Percentiles rank a stretch among this genome's conserved stretches.
These are phyloP conservation scores for Caenorhabditis briggsae DNA, from an alignment of 1,140 invertebrate genomes.

Conservation along the genomic window DNA sequence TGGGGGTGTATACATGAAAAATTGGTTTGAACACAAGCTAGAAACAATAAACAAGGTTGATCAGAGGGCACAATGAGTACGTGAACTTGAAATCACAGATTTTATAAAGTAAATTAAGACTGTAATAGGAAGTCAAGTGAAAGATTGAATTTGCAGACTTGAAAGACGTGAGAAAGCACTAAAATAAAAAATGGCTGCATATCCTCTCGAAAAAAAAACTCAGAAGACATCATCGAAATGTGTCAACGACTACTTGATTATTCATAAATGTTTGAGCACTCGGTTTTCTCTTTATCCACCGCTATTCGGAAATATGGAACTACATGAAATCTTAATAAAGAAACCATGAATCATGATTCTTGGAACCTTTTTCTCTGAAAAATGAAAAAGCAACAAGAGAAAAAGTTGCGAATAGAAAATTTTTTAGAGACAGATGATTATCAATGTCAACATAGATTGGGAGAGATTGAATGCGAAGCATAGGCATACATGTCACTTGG, in stretches of 20 bases:
- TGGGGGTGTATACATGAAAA: no score
- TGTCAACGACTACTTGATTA: conserved; percentile 45
- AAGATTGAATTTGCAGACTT: neutral
- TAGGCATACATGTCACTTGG: conserved; percentile 2
- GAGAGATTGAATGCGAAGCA: neutral
- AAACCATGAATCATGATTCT: no score
- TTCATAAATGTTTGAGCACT: conserved; percentile 44
- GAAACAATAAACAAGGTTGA: no score
- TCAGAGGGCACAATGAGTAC: no score
- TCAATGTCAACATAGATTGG: conserved; percentile 49
- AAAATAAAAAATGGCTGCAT: neutral
- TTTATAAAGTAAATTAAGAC: no score
- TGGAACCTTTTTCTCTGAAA: neutral
- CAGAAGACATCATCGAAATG: neutral
- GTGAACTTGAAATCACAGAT: no score
- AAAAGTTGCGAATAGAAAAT: neutral
- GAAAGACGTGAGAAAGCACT: neutral
- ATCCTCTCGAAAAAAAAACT: neutral
- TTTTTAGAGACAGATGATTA: conserved; percentile 3
- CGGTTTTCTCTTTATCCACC: neutral
- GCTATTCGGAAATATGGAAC: no score
- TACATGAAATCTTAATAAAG: no score
- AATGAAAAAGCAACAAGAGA: neutral
- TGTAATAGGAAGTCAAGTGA: neutral
- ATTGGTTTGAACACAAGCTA: no score